Base-by-base conservation (phyloP, 2,888 invertebrate species). In the Strigamia crassipes region DNA sequence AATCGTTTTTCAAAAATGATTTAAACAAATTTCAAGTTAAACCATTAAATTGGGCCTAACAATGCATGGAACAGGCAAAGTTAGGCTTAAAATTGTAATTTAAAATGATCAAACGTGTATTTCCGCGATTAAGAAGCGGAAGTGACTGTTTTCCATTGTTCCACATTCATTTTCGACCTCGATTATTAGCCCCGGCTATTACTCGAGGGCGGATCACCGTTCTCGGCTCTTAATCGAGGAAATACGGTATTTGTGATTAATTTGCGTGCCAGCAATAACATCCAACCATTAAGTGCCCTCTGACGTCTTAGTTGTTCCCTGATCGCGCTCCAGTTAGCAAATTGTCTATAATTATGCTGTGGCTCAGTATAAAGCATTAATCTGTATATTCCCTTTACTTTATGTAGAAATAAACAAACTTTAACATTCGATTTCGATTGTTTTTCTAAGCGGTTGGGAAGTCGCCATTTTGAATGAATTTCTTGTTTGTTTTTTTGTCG, bases 221-320 rank as follows among this genome's bases (percentile, higher is more conserved):
- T n/a, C n/a, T n/a, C n/a, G n/a, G n/a, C n/a, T n/a, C n/a, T n/a
- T n/a, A n/a, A n/a, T n/a, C n/a, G n/a, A n/a, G n/a, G n/a, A n/a
- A n/a, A n/a, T n/a, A n/a, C n/a, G n/a, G n/a, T n/a, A 56, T 56
- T 56, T 56, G 56, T 18, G 56, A 56, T 18, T 56, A 15, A 5
- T 56, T 18, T 56, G 56, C 56, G n/a, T 56, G 56, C 18, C 56
- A 56, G 56, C 56, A 56, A 56, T 56, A 56, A 56, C 56, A 15
- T 15, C n/a, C 6, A 13, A n/a, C 51, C 51, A 51, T n/a, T 15
- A 56, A 56, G 56, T 56, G 56, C 56, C 56, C 56, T 56, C 56
- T 15, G 38, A 38, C 38, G 38, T 38, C 0, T 38, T 38, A 38
- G 38, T 38, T 15, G 46, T 13, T 46, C 46, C 46, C 46, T 46